Conservation (phyloP, 2,888 invertebrate genomes). For the Leptogaster cylindrica region DNA sequence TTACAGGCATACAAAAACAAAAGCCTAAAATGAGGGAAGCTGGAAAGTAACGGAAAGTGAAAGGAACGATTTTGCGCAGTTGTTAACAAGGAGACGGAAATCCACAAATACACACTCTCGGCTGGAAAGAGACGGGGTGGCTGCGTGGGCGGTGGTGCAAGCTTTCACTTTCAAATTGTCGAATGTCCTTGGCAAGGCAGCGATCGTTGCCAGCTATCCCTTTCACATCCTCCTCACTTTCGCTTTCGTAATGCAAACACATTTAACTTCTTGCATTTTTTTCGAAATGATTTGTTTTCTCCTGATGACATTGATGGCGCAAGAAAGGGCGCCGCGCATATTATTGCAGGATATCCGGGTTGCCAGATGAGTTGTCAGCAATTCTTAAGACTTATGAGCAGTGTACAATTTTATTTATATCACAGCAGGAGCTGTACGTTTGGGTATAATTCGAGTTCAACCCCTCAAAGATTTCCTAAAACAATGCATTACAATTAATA, state of each 20-base stretch:
- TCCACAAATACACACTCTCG: constrained; percentile 5
- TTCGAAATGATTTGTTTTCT: constrained; percentile 34
- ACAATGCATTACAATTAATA: too few species aligned
- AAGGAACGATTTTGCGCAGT: constrained; percentile 15
- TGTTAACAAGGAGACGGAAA: not conserved
- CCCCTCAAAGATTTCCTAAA: too few species aligned
- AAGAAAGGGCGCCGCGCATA: constrained; percentile 7
- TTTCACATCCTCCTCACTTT: constrained; percentile 1
- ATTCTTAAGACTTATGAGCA: not conserved
- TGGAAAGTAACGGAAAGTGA: constrained; percentile 33
- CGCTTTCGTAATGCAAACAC: constrained; percentile 34
- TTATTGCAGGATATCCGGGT: constrained; percentile 16
- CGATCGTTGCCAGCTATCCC: not conserved
- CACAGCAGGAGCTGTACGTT: too few species aligned
- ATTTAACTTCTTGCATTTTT: constrained; percentile 24
- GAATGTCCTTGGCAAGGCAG: constrained; percentile 39
- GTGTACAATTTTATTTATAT: not conserved
- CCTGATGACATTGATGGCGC: constrained; percentile 14
- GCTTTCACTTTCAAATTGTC: constrained; percentile 34
- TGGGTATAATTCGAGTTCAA: too few species aligned
- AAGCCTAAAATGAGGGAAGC: constrained; percentile 24
- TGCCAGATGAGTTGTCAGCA: not conserved
- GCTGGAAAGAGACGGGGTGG: not conserved
- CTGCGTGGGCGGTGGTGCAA: constrained; percentile 27
- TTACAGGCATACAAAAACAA: constrained; percentile 23